Conservation (phyloP, 2,888 invertebrate species). For the Cerastoderma edule region DNA sequence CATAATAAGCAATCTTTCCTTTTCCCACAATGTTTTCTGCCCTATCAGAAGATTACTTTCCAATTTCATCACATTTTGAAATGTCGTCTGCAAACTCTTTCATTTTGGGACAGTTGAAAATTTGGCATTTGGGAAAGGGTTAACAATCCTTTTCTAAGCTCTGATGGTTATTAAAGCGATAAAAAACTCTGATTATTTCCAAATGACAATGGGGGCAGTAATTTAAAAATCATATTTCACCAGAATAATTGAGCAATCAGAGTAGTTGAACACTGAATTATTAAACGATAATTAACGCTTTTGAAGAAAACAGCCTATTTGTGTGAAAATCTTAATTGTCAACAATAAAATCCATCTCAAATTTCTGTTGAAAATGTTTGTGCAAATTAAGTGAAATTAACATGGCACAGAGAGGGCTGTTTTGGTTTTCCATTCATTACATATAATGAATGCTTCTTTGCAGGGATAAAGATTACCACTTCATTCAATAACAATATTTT, state of each 20-base stretch:
- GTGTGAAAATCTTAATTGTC: conserved; percentile 10
- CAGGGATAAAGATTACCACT: too few species aligned
- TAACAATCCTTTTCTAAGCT: neutral
- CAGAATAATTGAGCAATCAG: too few species aligned
- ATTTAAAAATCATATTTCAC: conserved; percentile 16
- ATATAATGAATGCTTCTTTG: neutral
- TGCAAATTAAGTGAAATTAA: neutral
- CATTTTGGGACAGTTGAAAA: too few species aligned
- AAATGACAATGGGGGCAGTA: conserved; percentile 1
- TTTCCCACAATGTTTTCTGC: neutral
- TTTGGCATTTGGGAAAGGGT: neutral
- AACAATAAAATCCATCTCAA: neutral
- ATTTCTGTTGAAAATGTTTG: conserved; percentile 3
- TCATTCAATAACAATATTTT: too few species aligned
- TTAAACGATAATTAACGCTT: too few species aligned
- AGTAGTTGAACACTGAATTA: too few species aligned
- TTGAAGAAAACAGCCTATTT: neutral
- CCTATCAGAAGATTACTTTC: too few species aligned
- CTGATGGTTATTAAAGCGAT: conserved; percentile 4
- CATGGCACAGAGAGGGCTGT: neutral
- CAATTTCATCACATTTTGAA: too few species aligned
- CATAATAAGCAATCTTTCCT: neutral
- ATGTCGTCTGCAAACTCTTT: too few species aligned
- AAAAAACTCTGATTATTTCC: neutral
- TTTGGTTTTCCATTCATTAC: neutral